Base-by-base conservation (phyloP, 2,797 vertebrate genomes). In the Tympanoctomys barrerae region DNA sequence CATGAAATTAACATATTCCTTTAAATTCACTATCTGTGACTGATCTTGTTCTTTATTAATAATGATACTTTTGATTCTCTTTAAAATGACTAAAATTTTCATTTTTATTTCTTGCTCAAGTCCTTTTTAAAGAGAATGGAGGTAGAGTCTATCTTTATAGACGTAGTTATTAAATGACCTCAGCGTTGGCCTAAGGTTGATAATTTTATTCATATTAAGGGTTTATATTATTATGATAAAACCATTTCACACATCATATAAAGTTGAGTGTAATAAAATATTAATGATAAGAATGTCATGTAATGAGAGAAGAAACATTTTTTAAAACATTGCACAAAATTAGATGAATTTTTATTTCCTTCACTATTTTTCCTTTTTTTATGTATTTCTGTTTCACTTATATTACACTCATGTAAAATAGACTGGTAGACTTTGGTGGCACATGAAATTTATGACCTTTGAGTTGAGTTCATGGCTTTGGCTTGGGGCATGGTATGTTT, bases 401-500 rank as follows among this genome's bases (percentile, higher is more conserved):
- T 89, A 90, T 96, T 93, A 75, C 12, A 91, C 33, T 87, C 84
- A 36, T 28, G 91, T 52, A 91, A 79, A 89, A 82, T 8, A 88
- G n/a, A 90, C 1, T 19, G 91, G 12, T 75, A 90, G 87, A 83
- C 36, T 9, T 88, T 64, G 75, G 94, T 28, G 75, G 62, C 11
- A 95, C 39, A 61, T 31, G 52, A 87, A 80, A 79, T 70, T 70
- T 54, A 6, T 80, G 84, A 92, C 24, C 28, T 89, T 62, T 80
- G 79, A 80, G 33, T 31, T 33, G 16, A 80, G 59, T 84, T 87
- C 64, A 80, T 66, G 79, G 28, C 42, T 64, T 89, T 92, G 70
- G 52, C 46, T 5, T n/a, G 57, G 68, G 18, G 18, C 54, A 5
- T 4, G 62, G 39, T 70, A 31, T 18, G 9, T 80, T 85, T 95